phyloP scores from a whole-genome alignment of 2,113 vertebrate genomes.

The Oceanodroma tethys region DNA sequence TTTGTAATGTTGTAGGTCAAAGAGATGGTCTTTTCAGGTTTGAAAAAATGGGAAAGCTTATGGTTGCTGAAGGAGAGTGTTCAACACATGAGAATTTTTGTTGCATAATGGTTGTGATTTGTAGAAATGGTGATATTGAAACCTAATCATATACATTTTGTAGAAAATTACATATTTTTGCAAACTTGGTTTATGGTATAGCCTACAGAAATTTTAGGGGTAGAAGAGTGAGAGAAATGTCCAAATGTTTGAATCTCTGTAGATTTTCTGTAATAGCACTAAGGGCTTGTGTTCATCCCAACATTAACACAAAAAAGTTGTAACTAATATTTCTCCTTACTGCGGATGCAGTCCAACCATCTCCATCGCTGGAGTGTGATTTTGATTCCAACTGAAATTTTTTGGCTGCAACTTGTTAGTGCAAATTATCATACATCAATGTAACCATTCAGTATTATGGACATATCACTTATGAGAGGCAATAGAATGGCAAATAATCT shows the following conservation, averaged over 20 bases:
- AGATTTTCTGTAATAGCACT: neutral
- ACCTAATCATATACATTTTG: neutral
- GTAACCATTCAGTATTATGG: neutral
- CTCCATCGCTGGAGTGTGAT: neutral
- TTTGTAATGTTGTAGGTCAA: neutral
- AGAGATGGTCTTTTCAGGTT: neutral
- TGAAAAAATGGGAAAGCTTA: neutral
- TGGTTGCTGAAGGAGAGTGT: neutral
- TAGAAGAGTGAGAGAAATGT: neutral
- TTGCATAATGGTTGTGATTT: neutral
- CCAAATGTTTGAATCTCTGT: neutral
- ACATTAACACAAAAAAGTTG: neutral
- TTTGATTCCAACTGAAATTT: neutral
- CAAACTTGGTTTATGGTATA: neutral
- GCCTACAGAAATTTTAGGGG: neutral
- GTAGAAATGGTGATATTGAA: neutral
- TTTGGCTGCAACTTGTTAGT: neutral
- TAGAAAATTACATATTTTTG: neutral
- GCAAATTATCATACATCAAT: neutral
- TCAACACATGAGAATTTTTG: neutral
- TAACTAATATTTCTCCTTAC: neutral
- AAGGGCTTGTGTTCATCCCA: neutral
- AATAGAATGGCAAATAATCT: neutral
- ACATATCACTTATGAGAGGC: neutral
- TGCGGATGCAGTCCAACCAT: neutral